These are phyloP conservation scores for Chromobotia macracanthus DNA, from an alignment of 2,797 vertebrate genomes.

Conservation along the genomic window DNA sequence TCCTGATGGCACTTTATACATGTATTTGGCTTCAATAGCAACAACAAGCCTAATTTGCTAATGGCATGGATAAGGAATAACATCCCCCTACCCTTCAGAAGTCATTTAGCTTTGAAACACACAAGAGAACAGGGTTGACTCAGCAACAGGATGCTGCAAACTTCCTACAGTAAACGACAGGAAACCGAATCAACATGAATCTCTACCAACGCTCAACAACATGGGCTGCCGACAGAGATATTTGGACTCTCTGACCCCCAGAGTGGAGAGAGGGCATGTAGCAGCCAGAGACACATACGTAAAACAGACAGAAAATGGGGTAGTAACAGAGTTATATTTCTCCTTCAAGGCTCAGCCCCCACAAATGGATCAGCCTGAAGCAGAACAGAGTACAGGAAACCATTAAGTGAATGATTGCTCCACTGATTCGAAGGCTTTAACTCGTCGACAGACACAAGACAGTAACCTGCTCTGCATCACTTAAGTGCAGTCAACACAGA, in stretches of 20 bases:
- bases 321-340: neutral
- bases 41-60: neutral
- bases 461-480: neutral
- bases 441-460: conserved; percentile 15
- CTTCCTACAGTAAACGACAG: conserved; percentile 49
- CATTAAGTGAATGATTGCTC: conserved; percentile 35
- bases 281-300: neutral
- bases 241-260: conserved; percentile 1
- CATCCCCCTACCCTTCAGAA: neutral
- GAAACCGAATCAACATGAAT: conserved; percentile 60
- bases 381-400: conserved; percentile 33
- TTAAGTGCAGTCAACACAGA: neutral
- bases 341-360: neutral
- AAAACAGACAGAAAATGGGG: neutral
- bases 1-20: neutral
- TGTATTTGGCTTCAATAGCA: too few species aligned
- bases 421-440: conserved; percentile 19
- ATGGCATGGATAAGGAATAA: neutral
- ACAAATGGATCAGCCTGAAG: conserved; percentile 2
- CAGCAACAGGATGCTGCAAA: conserved; percentile 41
- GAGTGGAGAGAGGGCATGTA: neutral
- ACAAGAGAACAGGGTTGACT: conserved; percentile 15
- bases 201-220: conserved; percentile 23
- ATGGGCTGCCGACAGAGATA: conserved; percentile 10
- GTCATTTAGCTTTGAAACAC: neutral